Evolutionary conservation across 2,113 vertebrate species (phyloP), one percentile per base, ranked within the genome.

Genomic region (Turdus rufiventris): DNA sequence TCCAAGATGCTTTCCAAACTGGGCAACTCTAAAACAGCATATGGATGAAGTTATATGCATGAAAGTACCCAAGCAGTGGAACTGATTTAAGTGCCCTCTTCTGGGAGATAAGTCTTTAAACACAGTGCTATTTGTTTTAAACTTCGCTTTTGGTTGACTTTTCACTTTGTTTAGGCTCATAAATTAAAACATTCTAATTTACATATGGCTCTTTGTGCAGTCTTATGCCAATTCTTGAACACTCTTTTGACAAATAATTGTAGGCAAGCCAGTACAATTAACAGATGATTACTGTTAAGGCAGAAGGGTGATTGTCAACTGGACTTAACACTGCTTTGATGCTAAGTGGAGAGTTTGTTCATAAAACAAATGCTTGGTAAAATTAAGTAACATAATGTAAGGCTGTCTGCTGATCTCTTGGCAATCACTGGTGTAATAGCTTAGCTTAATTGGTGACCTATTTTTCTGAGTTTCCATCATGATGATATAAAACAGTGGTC

Each of bases 1-100:
- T 85, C 47, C 93, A 95, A 96, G 65, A 94, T 89, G 77, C 53
- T 72, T 89, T 85, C 93, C 89, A 94, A 75, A 93, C 77, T 89
- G 87, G 85, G 48, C 70, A 72, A 21, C 57, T 91, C 45, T 67
- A 78, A 85, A 78, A 26, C 40, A 85, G 57, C 36, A 81, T 29
- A 60, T 0, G 4, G 70, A 72, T 71, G 48, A 87, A 94, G n/a
- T 67, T 75, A 85, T 20, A 21, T 7, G 43, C 28, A 43, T 38
- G 48, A 13, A 58, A 85, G 74, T 19, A 85, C 70, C 89, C 61
- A 89, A 51, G 68, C 14, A 73, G 42, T 5, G 3, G 60, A 91
- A 76, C 54, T 54, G 38, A 80, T 76, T 79, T 88, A 88, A 85
- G 90, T 82, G 66, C 19, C 38, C 34, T 88, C 54, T 79, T 89